Percentiles rank a stretch among this genome's conserved stretches.
Conservation (phyloP, 2,113 vertebrate genomes). For the Ancistrus triradiatus region DNA sequence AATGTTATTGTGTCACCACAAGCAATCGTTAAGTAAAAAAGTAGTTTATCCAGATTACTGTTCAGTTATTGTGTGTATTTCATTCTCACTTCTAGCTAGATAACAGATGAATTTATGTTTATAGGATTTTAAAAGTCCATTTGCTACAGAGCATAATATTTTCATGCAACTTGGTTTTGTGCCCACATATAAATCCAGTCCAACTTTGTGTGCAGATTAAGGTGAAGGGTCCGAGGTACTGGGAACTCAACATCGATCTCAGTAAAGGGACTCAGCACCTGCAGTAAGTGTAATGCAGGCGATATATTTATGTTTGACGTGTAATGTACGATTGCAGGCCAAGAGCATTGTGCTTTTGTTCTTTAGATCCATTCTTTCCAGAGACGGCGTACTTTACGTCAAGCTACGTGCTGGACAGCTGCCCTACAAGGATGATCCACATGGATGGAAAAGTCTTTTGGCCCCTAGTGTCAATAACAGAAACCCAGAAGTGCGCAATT, state of each 20-base stretch:
- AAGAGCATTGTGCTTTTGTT: neutral
- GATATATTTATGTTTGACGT: too few relatives aligned
- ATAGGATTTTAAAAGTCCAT: too few relatives aligned
- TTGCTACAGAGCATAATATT: too few relatives aligned
- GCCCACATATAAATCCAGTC: too few relatives aligned
- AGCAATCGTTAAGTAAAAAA: too few relatives aligned
- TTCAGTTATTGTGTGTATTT: too few relatives aligned
- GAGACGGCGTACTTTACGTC: slow-evolving; percentile 89
- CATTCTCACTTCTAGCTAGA: too few relatives aligned
- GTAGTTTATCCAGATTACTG: too few relatives aligned
- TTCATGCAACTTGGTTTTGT: too few relatives aligned
- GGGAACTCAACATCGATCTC: slow-evolving; percentile 90
- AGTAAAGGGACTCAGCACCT: slow-evolving; percentile 86
- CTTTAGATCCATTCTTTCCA: slow-evolving; percentile 86
- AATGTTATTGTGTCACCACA: too few relatives aligned
- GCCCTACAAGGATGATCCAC: slow-evolving; percentile 95
- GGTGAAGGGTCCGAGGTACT: slow-evolving; percentile 96
- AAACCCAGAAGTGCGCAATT: slow-evolving; percentile 78
- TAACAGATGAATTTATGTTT: too few relatives aligned
- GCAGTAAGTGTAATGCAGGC: slow-evolving; percentile 85
- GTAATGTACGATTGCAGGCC: neutral
- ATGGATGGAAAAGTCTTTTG: slow-evolving; percentile 91
- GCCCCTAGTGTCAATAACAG: slow-evolving; percentile 81
- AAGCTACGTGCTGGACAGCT: slow-evolving; percentile 93
- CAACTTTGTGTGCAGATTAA: slow-evolving; percentile 73